Conservation (phyloP, 2,797 vertebrate species). For the Sebastolobus altivelis region DNA sequence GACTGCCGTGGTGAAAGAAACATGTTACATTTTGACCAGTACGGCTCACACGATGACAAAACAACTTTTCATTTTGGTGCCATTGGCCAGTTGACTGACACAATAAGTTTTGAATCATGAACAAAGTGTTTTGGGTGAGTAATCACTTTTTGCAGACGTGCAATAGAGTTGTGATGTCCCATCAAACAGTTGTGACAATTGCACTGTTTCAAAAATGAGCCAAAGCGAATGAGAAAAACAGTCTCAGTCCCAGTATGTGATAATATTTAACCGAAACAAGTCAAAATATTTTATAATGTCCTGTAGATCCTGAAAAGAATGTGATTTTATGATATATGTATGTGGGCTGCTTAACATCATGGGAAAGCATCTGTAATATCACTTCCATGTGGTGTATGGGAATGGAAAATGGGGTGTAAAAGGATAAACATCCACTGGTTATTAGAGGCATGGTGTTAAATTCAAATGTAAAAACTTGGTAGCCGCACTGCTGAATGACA, state of each 20-base stretch:
- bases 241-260: not conserved
- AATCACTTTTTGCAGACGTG: too few relatives aligned
- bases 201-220: too few relatives aligned
- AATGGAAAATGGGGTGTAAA: conserved; percentile 24
- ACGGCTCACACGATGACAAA: too few relatives aligned
- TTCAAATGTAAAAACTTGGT: conserved; percentile 24
- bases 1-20: too few relatives aligned
- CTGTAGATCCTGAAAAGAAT: conserved; percentile 3
- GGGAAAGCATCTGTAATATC: conserved; percentile 26
- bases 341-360: conserved; percentile 25
- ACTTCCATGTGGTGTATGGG: conserved; percentile 36
- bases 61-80: too few relatives aligned
- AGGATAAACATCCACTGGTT: conserved; percentile 21
- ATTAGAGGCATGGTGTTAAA: conserved; percentile 38
- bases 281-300: conserved; percentile 8
- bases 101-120: too few relatives aligned
- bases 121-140: too few relatives aligned
- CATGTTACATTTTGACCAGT: too few relatives aligned
- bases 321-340: conserved; percentile 27
- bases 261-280: not conserved
- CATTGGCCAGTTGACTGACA: too few relatives aligned
- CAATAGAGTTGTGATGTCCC: too few relatives aligned
- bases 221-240: too few relatives aligned
- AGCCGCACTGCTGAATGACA: not conserved
- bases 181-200: too few relatives aligned